phyloP scores from a whole-genome alignment of 2,888 invertebrate species.

The Drosophila paracracens region DNA sequence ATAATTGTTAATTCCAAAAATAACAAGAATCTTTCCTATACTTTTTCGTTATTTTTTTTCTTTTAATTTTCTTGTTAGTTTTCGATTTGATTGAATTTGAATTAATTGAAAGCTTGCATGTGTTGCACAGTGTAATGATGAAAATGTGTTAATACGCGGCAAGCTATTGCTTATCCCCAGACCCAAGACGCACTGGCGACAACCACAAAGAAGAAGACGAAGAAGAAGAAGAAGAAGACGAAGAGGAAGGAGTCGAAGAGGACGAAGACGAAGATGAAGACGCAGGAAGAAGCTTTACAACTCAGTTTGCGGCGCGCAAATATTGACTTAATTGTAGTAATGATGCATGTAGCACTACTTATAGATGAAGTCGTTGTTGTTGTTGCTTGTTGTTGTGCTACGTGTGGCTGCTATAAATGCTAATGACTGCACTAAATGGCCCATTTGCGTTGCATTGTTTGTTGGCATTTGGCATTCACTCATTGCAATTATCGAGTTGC shows the following conservation, averaged over 20 bases:
- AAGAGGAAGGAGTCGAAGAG: slow-evolving; percentile 3
- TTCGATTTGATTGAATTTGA: background rate
- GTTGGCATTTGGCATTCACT: slow-evolving; percentile 69
- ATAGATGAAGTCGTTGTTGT: slow-evolving; percentile 34
- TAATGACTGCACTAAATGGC: slow-evolving; percentile 75
- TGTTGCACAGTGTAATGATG: slow-evolving; percentile 50
- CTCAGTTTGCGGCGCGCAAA: slow-evolving; percentile 58
- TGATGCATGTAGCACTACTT: slow-evolving; percentile 56
- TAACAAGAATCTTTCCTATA: background rate
- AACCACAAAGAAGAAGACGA: background rate
- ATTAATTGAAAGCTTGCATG: background rate
- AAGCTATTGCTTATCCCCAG: slow-evolving; percentile 35
- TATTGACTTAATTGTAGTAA: slow-evolving; percentile 63
- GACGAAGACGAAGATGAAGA: slow-evolving; percentile 27
- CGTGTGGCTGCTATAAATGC: slow-evolving; percentile 72
- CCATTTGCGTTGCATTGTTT: slow-evolving; percentile 67
- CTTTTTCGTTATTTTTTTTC: background rate
- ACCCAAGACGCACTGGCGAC: slow-evolving; percentile 14
- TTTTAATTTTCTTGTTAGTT: background rate
- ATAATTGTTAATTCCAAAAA: background rate
- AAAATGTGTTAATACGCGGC: slow-evolving; percentile 66
- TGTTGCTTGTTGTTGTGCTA: slow-evolving; percentile 23
- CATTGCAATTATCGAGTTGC: slow-evolving; percentile 61
- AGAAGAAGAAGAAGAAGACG: background rate
- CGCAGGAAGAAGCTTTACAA: slow-evolving; percentile 52